Conservation (phyloP, 1,140 invertebrate genomes). For the Lasioglossum baleicum region DNA sequence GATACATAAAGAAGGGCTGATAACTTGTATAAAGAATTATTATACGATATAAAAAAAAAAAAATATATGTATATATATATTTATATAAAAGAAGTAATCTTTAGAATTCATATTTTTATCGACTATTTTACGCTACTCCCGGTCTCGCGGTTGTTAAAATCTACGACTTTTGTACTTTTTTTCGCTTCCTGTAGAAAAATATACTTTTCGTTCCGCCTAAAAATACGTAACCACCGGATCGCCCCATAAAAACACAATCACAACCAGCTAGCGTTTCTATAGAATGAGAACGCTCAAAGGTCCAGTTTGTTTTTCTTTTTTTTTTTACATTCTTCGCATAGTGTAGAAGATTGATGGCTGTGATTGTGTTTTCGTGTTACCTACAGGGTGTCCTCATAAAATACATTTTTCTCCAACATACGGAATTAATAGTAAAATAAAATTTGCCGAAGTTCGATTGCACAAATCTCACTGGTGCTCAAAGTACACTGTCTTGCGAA, state of each 20-base stretch:
- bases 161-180: constrained; percentile 6
- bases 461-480: background rate
- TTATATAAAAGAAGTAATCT: background rate
- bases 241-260: too few relatives aligned
- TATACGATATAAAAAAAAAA: background rate
- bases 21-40: constrained; percentile 17
- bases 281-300: too few relatives aligned
- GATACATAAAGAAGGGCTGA: background rate
- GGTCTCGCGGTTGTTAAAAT: background rate
- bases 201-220: background rate
- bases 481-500: background rate
- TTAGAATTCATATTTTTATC: background rate
- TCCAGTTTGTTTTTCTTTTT: too few relatives aligned
- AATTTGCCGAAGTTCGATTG: background rate
- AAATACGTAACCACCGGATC: background rate
- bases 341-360: too few relatives aligned
- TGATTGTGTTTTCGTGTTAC: too few relatives aligned
- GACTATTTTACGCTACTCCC: background rate
- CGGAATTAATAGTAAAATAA: background rate
- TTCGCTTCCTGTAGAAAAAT: background rate
- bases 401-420: background rate
- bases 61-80: background rate
- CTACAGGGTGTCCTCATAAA: background rate
- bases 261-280: too few relatives aligned
- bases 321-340: too few relatives aligned